Evolutionary conservation across 2,888 invertebrate species (phyloP), one percentile per base, ranked within the genome.

Genomic region (Microchrysa polita): DNA sequence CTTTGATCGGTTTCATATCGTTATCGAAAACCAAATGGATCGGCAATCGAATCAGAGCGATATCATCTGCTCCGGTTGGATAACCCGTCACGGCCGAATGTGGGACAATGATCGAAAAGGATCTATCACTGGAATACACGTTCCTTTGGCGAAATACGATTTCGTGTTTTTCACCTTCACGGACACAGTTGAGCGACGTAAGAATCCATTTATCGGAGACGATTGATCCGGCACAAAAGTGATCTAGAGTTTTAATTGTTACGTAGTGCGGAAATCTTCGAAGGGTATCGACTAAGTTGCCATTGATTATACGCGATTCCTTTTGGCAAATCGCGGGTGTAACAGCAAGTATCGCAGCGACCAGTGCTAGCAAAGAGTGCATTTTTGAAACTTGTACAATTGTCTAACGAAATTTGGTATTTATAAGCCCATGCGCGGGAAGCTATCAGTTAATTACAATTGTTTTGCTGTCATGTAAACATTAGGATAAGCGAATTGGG

Each of bases 181-280:
- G 63, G 9, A 77, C 67, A 67, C 76, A 77, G 1, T 5, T 1
- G 0, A 52, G 20, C 0, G 76, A 75, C 2, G 77, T 75, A 34
- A 77, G 7, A 1, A 77, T 61, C 75, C 75, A 77, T 1, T 44
- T 61, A 0, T 73, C 48, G 12, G 16, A 52, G 0, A 77, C 14
- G 5, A 77, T 77, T 10, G 77, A 77, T 18, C 77, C 77, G 5
- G 48, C 53, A 27, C 75, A 76, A 0, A n/a, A 5, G 5, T 52
- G 23, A 5, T n/a, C n/a, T 2, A 5, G n/a, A 9, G 42, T 40
- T 22, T 16, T 16, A 12, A 73, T 73, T 7, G 34, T 67, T 1
- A 77, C 77, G 23, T 76, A 65, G 60, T 77, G 76, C 2, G 77
- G 76, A 20, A 76, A 77, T 22, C 74, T 65, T 16, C 57, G 53